Base-by-base conservation (phyloP, 2,888 invertebrate genomes). In the Meloe dianella region DNA sequence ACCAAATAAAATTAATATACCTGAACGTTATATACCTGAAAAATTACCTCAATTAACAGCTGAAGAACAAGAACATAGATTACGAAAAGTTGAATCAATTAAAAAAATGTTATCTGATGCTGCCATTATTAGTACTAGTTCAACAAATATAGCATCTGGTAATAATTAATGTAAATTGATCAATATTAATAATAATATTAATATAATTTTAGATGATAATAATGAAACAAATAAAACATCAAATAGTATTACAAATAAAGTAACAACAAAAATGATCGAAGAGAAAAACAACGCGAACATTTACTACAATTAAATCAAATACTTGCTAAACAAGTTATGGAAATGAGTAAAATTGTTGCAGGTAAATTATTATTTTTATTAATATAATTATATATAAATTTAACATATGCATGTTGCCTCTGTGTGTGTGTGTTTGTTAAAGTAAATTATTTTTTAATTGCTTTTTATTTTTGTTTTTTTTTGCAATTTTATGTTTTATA, bases 311-410 rank as follows among this genome's bases (percentile, higher is more conserved):
- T 97, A 78, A 95, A 95, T 86, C 96, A 96, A 85, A 92, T 95
- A 77, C 87, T 97, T 77, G 97, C 96, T 69, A 92, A 94, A 83
- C 94, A 95, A 87, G 96, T 96, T 77, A 96, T 95, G 88, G 94
- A 95, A 85, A 95, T 94, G 89, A 96, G 95, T 86, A 95, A 95
- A 88, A 93, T 95, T 82, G 95, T 96, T 77, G 96, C 97, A 85
- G 96, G 96, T 96, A 89, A 87, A 89, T 85, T 24, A 60, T 60
- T 47, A 60, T 57, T 2, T 32, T 17, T 24, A 63, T 60, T 32
- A n/a, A n/a, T n/a, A n/a, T n/a, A n/a, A n/a, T n/a, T n/a, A n/a
- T n/a, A n/a, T n/a, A n/a, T n/a, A n/a, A n/a, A n/a, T n/a, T n/a
- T n/a, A n/a, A n/a, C n/a, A n/a, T n/a, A n/a, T n/a, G 32, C 27